phyloP scores from a whole-genome alignment of 1,140 invertebrate genomes.

The Caerostris extrusa region DNA sequence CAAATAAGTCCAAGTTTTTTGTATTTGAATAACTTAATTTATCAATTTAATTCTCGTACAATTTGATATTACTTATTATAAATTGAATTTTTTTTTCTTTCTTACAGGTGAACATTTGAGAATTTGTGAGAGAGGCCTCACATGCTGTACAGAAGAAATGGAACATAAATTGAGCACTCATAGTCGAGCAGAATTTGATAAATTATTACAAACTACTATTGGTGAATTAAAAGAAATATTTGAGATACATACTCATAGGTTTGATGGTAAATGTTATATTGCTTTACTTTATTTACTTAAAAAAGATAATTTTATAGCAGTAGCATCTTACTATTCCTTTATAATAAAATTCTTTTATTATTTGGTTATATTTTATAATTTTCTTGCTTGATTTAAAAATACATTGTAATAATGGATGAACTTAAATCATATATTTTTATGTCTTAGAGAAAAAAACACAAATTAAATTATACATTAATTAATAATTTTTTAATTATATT shows the following conservation, averaged over 20 bases:
- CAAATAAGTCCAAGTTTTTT: not conserved
- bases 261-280: constrained; percentile 81
- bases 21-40: too few relatives aligned
- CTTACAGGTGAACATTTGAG: constrained; percentile 80
- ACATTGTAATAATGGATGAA: not conserved
- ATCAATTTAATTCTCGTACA: not conserved
- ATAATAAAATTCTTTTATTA: too few relatives aligned
- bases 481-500: too few relatives aligned
- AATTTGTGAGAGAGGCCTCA: constrained; percentile 81
- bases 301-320: not conserved
- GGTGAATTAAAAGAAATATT: constrained; percentile 80
- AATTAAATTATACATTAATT: too few relatives aligned
- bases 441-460: not conserved
- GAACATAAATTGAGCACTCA: constrained; percentile 81
- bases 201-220: constrained; percentile 80
- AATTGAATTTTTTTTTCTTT: not conserved
- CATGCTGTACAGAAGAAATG: constrained; percentile 82
- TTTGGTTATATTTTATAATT: not conserved
- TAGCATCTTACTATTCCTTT: too few relatives aligned
- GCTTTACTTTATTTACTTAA: not conserved
- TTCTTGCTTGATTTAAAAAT: not conserved
- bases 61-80: not conserved
- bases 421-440: not conserved
- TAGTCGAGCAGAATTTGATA: constrained; percentile 81
- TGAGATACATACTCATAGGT: constrained; percentile 80